Evolutionary conservation across 2,797 vertebrate species (phyloP).

Genomic region (Gymnodraco acuticeps): DNA sequence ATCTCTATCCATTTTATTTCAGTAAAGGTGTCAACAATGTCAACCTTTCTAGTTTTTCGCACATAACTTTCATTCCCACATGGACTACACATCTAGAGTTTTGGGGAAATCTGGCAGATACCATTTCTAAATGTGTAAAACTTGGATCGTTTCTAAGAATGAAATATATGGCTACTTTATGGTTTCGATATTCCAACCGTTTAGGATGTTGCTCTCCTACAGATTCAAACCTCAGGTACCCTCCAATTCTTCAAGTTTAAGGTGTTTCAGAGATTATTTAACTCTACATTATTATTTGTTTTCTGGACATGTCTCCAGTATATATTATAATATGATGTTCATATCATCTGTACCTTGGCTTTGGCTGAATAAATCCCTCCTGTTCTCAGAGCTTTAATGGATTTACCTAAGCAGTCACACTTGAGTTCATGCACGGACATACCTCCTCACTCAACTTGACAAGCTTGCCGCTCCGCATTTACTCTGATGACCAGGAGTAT

Average conservation of each 20-base stretch:
- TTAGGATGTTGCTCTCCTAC: not conserved
- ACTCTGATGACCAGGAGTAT: constrained; percentile 72
- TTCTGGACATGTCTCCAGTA: not conserved
- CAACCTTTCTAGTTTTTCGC: not conserved
- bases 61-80: not conserved
- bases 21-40: no score
- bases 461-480: constrained; percentile 82
- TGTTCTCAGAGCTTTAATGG: constrained; percentile 56
- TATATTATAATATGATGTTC: constrained; percentile 8
- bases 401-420: constrained; percentile 82
- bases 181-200: not conserved
- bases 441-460: constrained; percentile 85
- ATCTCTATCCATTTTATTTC: no score
- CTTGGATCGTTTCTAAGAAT: not conserved
- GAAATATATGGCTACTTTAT: not conserved
- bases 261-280: not conserved
- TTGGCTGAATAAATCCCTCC: constrained; percentile 26
- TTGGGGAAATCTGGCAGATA: not conserved
- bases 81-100: not conserved
- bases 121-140: not conserved
- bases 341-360: constrained; percentile 14
- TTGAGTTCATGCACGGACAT: constrained; percentile 70
- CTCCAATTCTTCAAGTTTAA: not conserved
- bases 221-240: not conserved
- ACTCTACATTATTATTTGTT: not conserved